Base-by-base conservation (phyloP, 2,113 vertebrate genomes). In the Silurus meridionalis region DNA sequence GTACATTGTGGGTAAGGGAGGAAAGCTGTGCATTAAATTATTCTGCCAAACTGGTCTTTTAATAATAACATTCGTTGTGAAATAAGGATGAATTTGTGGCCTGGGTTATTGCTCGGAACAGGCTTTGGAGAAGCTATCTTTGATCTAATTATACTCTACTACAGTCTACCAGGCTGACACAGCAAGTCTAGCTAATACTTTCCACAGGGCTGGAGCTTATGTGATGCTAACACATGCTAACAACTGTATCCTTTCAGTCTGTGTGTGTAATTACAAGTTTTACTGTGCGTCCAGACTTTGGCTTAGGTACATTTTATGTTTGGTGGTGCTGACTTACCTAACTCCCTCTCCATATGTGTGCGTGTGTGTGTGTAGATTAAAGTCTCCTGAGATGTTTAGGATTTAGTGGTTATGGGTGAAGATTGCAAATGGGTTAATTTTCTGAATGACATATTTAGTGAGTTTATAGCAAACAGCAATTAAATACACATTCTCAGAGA, bases 91-190 rank as follows among this genome's bases (percentile, higher is more conserved):
- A 57, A 58, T 78, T 69, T 85, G 83, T 80, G 80, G 80, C 17
- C 17, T 66, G 11, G 50, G 25, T 80, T 66, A 84, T 75, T 81
- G 67, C 55, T 74, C 53, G 80, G 52, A 58, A 83, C 46, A 82
- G 53, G 28, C 28, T 74, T 61, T 72, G 52, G 71, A 53, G 60
- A 78, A 85, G 55, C 25, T 50, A 61, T 13, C 78, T 87, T 86
- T 89, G 78, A 89, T 84, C 8, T 81, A 83, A 84, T 82, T 60
- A 74, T 88, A 71, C 72, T 46, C 53, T 71, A 88, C 69, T 69
- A 67, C 66, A 55, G 46, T 53, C 74, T 46, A 58, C 84, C 67
- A 84, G 66, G 48, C 85, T 83, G 78, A 82, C 53, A 61, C 46
- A 63, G 78, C 58, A 78, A 63, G 82, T 50, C 85, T 0, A 2